Evolutionary conservation across 2,888 invertebrate species (phyloP).

Genomic region (Trissolcus japonicus): DNA sequence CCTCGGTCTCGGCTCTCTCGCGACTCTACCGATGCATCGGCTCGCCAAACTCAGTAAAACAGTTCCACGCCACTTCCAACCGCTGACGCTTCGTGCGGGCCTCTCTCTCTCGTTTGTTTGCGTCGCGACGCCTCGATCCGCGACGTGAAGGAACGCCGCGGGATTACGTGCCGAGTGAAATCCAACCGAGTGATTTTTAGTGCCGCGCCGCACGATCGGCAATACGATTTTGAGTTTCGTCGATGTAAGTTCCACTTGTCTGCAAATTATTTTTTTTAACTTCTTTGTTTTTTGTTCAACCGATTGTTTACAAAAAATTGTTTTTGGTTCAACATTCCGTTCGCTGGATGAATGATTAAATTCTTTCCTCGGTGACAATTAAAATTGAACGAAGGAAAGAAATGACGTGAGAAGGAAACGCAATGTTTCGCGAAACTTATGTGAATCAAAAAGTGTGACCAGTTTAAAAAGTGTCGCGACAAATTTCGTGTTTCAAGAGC

Average conservation of each 20-base stretch:
- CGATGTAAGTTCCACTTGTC: neutral
- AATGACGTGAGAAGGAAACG: no score
- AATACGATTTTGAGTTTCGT: conserved; percentile 23
- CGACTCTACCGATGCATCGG: conserved; percentile 46
- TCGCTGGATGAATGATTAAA: no score
- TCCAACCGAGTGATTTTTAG: conserved; percentile 29
- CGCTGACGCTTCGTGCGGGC: conserved; percentile 62
- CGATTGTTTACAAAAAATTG: no score
- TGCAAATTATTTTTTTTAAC: neutral
- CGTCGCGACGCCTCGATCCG: conserved; percentile 40
- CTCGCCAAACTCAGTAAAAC: conserved; percentile 62
- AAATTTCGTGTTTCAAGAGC: no score
- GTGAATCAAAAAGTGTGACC: neutral
- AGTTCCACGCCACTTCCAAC: conserved; percentile 67
- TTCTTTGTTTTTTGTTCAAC: neutral
- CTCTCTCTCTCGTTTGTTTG: conserved; percentile 37
- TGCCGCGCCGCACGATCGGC: conserved; percentile 11
- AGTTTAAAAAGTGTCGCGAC: neutral
- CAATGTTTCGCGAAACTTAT: no score
- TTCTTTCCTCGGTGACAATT: neutral
- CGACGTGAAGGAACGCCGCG: conserved; percentile 41
- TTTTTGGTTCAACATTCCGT: no score
- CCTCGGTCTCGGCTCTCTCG: conserved; percentile 22
- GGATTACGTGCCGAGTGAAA: conserved; percentile 43
- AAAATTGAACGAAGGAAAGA: neutral